Evolutionary conservation across 2,113 vertebrate genomes (phyloP).

Genomic region (Sialia sialis): DNA sequence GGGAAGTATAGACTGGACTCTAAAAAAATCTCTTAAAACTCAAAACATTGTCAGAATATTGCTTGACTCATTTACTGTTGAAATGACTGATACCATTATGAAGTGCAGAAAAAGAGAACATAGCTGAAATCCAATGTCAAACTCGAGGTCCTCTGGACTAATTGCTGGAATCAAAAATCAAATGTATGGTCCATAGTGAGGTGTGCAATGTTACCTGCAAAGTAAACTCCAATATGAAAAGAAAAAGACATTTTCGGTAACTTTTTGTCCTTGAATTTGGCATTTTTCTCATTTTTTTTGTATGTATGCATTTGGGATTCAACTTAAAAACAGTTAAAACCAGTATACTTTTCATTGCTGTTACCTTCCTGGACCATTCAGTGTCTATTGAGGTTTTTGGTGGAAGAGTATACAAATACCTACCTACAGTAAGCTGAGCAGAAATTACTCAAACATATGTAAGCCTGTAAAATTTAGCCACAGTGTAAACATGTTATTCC

Average conservation of each 20-base stretch:
- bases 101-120: background rate
- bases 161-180: background rate
- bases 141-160: background rate
- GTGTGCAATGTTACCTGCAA: background rate
- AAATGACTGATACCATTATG: background rate
- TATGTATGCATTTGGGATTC: background rate
- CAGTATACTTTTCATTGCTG: background rate
- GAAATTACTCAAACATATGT: background rate
- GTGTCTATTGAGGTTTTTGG: background rate
- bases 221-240: background rate
- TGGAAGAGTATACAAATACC: background rate
- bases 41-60: background rate
- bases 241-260: background rate
- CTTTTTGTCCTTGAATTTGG: background rate
- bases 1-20: background rate
- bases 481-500: constrained; percentile 30
- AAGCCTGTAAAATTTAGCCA: background rate
- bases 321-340: background rate
- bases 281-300: background rate
- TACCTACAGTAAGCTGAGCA: background rate
- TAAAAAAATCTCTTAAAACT: background rate
- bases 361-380: background rate
- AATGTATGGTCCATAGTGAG: background rate
- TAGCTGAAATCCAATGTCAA: background rate
- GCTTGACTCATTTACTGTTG: background rate